Evolutionary conservation across 2,888 invertebrate genomes (phyloP).

Genomic region (Lacanobia oleracea): DNA sequence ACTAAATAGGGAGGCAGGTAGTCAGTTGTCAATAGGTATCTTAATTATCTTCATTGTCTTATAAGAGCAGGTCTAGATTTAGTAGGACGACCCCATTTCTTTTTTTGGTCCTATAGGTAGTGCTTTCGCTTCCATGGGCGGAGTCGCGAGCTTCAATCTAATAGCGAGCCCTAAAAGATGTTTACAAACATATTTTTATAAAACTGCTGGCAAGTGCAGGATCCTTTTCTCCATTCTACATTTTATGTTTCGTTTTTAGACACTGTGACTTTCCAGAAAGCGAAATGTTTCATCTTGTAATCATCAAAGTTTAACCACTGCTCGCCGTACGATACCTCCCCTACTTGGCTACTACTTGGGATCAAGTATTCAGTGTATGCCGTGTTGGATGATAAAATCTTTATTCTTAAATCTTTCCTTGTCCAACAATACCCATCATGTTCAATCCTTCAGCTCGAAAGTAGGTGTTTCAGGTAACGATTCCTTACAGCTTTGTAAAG

Average conservation of each 20-base stretch:
- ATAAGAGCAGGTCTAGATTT: conserved; percentile 3
- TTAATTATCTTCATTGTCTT: conserved; percentile 7
- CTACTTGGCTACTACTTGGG: conserved; percentile 22
- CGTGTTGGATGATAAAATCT: conserved; percentile 16
- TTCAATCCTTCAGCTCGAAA: conserved; percentile 37
- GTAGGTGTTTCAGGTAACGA: conserved; percentile 13
- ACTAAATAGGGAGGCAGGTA: too few species aligned
- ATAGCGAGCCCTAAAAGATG: conserved; percentile 1
- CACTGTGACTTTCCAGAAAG: conserved; percentile 29
- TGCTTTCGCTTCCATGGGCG: conserved; percentile 9
- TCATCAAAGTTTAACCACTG: conserved; percentile 24
- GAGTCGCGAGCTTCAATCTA: conserved; percentile 4
- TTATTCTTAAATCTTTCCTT: conserved; percentile 14
- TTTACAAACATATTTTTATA: conserved; percentile 18
- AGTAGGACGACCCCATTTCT: conserved; percentile 1
- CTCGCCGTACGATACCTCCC: conserved; percentile 19
- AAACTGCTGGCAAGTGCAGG: conserved; percentile 26
- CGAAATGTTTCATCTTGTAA: conserved; percentile 32
- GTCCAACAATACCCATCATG: conserved; percentile 39
- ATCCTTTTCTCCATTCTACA: conserved; percentile 25
- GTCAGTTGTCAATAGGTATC: conserved; percentile 3
- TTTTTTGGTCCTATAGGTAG: not conserved
- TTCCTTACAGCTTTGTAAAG: conserved; percentile 14
- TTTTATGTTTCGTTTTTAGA: conserved; percentile 8
- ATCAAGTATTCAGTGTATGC: conserved; percentile 24